Evolutionary conservation across 1,140 invertebrate genomes (phyloP), one percentile per base, ranked within the genome.

Genomic region (Calephelis virginiensis): DNA sequence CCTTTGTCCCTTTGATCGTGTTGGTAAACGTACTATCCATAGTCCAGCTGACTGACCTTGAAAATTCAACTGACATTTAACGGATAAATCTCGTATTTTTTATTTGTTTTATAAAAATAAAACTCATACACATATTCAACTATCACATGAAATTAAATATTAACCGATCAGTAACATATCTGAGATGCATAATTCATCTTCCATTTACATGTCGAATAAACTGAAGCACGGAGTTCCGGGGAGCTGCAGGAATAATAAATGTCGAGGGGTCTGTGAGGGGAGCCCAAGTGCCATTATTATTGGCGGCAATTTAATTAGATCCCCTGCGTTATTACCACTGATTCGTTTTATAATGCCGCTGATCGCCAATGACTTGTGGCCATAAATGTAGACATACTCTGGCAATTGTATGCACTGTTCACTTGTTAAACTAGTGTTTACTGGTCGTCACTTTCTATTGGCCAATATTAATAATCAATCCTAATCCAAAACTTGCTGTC

Each of bases 241-340:
- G 77, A 76, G 78, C 75, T 79, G 76, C 80, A 77, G 76, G 86
- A 85, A 88, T 85, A 86, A 88, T 86, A 84, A 87, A 90, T 85
- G 84, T 82, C 75, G 85, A 88, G 88, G 88, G 86, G 83, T 83
- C 83, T 83, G 77, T 76, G 63, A 85, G 84, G 86, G 88, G 86
- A 82, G 78, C 69, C 80, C 78, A 80, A 82, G 82, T 81, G 81
- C 83, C 86, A 88, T 88, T 89, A 90, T 90, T 88, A 90, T 85
- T 81, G 83, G 85, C 83, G 81, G 85, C 88, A 88, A 90, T 90
- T 90, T 90, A 90, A 90, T 90, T 90, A 88, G 84, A 89, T 83
- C 84, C 85, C 84, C 80, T 83, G 75, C 85, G 77, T 82, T 89
- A 89, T 88, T 85, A 86, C 84, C 82, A 82, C 86, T 88, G 88